Evolutionary conservation across 92 coral and sea anemone genomes (phyloP).

Genomic region (Palythoa caribaeorum): DNA sequence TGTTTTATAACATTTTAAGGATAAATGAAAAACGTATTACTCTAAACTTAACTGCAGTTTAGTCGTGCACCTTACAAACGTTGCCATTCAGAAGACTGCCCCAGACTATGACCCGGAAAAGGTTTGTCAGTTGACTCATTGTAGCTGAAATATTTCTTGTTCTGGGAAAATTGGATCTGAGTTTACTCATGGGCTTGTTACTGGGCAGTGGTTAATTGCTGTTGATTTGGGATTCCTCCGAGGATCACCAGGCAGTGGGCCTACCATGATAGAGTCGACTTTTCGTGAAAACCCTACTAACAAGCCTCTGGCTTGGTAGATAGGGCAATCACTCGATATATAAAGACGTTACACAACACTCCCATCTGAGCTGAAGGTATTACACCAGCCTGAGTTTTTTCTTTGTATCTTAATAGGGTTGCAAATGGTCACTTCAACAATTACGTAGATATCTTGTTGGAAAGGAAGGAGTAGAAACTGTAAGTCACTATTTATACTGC

Average conservation of each 20-base stretch:
- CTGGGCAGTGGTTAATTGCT: too few species aligned
- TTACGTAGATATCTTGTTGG: constrained; percentile 89
- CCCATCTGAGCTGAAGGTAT: too few species aligned
- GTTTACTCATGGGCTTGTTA: too few species aligned
- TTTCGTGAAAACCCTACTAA: too few species aligned
- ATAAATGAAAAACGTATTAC: background rate
- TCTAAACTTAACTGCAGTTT: constrained; percentile 26
- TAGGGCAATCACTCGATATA: too few species aligned
- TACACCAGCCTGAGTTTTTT: too few species aligned
- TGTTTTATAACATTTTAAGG: background rate
- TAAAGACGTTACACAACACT: too few species aligned
- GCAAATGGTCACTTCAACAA: constrained; percentile 96
- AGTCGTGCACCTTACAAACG: constrained; percentile 97
- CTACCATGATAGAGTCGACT: too few species aligned
- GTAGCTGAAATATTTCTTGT: background rate
- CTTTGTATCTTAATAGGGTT: constrained; percentile 70
- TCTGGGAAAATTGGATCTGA: background rate
- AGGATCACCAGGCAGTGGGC: too few species aligned
- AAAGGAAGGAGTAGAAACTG: constrained; percentile 88
- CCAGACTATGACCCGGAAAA: constrained; percentile 99
- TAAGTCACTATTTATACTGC: constrained; percentile 4
- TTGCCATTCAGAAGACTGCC: constrained; percentile 99
- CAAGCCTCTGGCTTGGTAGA: too few species aligned
- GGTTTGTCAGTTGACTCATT: constrained; percentile 57
- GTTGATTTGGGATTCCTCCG: too few species aligned